phyloP scores from a whole-genome alignment of 2,113 vertebrate genomes.

The Scomber japonicus region DNA sequence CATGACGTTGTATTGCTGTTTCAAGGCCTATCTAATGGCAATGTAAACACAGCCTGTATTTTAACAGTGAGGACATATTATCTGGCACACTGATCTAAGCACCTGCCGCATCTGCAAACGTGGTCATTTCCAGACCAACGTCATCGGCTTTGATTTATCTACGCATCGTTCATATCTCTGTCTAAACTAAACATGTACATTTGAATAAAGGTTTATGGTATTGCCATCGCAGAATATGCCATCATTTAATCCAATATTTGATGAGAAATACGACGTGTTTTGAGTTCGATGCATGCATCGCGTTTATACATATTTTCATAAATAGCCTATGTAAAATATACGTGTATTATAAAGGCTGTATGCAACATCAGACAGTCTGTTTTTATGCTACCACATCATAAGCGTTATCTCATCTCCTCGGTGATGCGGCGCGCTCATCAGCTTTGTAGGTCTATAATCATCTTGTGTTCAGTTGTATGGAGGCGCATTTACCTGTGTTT shows the following conservation, averaged over 20 bases:
- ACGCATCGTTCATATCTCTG: conserved; percentile 31
- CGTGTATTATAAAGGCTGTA: not conserved
- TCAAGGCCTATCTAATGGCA: conserved; percentile 36
- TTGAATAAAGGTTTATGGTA: not conserved
- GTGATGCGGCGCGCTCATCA: conserved; percentile 56
- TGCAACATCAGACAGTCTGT: not conserved
- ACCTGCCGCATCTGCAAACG: conserved; percentile 77
- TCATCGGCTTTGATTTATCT: conserved; percentile 63
- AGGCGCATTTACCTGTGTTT: conserved; percentile 90
- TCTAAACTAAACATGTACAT: not conserved
- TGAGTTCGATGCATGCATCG: not conserved
- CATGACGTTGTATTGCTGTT: conserved; percentile 2
- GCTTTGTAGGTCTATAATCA: not conserved
- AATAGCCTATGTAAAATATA: not conserved
- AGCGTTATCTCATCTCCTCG: conserved; percentile 40
- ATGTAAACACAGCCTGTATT: conserved; percentile 71
- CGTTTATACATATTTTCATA: not conserved
- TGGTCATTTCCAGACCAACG: conserved; percentile 44
- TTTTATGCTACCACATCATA: not conserved
- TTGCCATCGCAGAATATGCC: conserved; percentile 5
- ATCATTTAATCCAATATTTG: conserved; percentile 13
- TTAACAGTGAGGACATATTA: conserved; percentile 24
- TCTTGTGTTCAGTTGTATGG: not conserved
- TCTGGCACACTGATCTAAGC: conserved; percentile 37
- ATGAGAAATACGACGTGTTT: conserved; percentile 4